Base-by-base conservation (phyloP, 1,140 invertebrate species). In the Adoxophyes honmai region DNA sequence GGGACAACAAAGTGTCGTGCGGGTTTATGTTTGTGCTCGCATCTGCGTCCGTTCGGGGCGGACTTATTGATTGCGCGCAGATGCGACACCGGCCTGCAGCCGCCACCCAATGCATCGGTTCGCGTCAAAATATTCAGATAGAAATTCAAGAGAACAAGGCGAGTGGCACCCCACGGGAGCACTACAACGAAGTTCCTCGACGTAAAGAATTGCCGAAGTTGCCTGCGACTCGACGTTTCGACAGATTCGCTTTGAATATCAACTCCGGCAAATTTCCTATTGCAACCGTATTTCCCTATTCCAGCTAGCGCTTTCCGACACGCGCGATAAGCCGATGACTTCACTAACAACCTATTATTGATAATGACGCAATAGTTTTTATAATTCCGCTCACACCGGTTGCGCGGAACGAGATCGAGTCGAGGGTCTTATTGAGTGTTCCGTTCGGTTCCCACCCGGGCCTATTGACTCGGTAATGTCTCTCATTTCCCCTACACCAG, bases 401-500 rank as follows among this genome's bases (percentile, higher is more conserved):
- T 70, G 59, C 61, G 55, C 71, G 73, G 78, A 68, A 70, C 71
- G 64, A 64, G 68, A 66, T 62, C 63, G 59, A 44, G 63, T 73
- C 65, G 62, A 57, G 58, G 59, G 60, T 60, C 70, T 69, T 70
- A 75, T 75, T 72, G 72, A 71, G 65, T 68, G 73, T 68, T 65
- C 60, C 59, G 67, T 75, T 78, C 73, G 63, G 67, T 71, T 78
- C 70, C 70, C 66, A 52, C 64, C 70, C 14, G 58, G 72, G 60
- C 72, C 76, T 79, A 81, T 83, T 78, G 78, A 80, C 72, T 78
- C 71, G 14, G 75, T 86, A 86, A 86, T 81, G 75, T 78, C 73
- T 72, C 73, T 78, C 80, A 85, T 85, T 85, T 83, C 79, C 81
- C 76, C 72, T 78, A 81, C 60, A 74, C 73, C 73, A 73, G 69